Conservation (phyloP, 2,888 invertebrate genomes). For the Laothoe populi region DNA sequence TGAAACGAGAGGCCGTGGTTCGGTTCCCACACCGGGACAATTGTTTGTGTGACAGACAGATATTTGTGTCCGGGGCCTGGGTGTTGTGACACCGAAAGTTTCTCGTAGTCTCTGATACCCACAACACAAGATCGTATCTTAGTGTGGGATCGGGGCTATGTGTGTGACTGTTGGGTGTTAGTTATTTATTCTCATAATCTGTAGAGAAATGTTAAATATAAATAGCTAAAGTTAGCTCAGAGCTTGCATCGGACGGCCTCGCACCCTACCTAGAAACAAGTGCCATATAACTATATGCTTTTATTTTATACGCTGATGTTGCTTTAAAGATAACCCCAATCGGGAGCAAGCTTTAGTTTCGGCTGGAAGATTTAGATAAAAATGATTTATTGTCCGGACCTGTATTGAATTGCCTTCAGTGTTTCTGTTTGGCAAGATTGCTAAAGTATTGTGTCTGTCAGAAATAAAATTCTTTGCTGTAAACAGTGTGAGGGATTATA, state of each 20-base stretch:
- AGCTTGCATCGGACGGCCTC: neutral
- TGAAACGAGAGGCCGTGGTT: too few relatives aligned
- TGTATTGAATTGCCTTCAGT: constrained; percentile 15
- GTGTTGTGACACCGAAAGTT: too few relatives aligned
- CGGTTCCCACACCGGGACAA: too few relatives aligned
- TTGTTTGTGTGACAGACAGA: too few relatives aligned
- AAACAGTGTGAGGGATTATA: constrained; percentile 2
- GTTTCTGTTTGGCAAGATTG: constrained; percentile 3
- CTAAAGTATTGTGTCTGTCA: neutral
- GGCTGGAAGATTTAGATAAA: constrained; percentile 16
- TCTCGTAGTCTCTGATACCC: too few relatives aligned
- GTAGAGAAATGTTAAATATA: neutral
- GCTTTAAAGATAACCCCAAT: constrained; percentile 15
- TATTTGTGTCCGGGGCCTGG: too few relatives aligned
- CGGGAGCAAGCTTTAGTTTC: constrained; percentile 15
- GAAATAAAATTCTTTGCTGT: constrained; percentile 6
- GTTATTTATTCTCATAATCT: neutral
- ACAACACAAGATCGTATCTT: too few relatives aligned
- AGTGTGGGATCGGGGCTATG: too few relatives aligned
- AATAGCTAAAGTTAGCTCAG: neutral
- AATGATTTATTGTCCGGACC: constrained; percentile 20
- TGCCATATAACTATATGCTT: constrained; percentile 6
- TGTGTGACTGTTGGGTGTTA: too few relatives aligned
- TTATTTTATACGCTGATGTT: constrained; percentile 18
- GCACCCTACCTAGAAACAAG: neutral